These are phyloP conservation scores for Ophioninae sp. DNA, from an alignment of 2,888 invertebrate species.

Conservation along the genomic window DNA sequence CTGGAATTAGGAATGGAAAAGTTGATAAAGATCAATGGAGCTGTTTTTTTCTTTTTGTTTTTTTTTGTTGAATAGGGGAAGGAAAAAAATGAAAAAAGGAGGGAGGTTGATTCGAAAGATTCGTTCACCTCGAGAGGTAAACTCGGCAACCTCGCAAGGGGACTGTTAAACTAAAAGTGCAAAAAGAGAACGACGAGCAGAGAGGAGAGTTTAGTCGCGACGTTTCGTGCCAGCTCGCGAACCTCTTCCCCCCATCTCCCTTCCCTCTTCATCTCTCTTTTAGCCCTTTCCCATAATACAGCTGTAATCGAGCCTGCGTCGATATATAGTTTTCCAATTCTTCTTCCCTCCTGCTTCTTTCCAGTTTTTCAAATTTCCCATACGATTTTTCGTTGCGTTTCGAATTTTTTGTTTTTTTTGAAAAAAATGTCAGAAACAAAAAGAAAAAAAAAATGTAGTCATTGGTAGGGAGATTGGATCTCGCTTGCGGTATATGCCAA, in stretches of 20 bases:
- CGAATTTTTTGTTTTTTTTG: not conserved
- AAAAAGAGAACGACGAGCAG: slow-evolving; percentile 72
- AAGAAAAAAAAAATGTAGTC: not conserved
- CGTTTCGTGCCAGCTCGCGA: slow-evolving; percentile 46
- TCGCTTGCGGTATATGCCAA: slow-evolving; percentile 41
- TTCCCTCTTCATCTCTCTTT: slow-evolving; percentile 16
- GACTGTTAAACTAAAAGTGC: slow-evolving; percentile 72
- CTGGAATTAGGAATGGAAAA: not conserved
- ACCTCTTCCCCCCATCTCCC: slow-evolving; percentile 38
- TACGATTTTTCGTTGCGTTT: slow-evolving; percentile 12
- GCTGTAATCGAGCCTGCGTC: slow-evolving; percentile 25
- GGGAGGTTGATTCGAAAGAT: slow-evolving; percentile 58
- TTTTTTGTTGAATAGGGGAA: too few species aligned
- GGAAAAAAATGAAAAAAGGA: slow-evolving; percentile 56
- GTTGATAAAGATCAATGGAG: not conserved
- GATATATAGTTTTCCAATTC: slow-evolving; percentile 55
- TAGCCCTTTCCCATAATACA: slow-evolving; percentile 30
- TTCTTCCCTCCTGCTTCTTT: slow-evolving; percentile 42
- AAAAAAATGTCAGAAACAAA: not conserved
- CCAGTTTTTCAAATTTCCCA: not conserved
- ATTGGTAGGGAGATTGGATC: slow-evolving; percentile 38
- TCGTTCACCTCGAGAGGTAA: slow-evolving; percentile 61
- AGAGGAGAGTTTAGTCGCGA: slow-evolving; percentile 62
- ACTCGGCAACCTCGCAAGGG: slow-evolving; percentile 76
- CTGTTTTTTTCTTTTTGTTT: too few species aligned